Percentiles rank a stretch among this genome's conserved stretches.
These are phyloP conservation scores for Phataginus tricuspis DNA, from an alignment of 2,797 vertebrate species.

Conservation along the genomic window DNA sequence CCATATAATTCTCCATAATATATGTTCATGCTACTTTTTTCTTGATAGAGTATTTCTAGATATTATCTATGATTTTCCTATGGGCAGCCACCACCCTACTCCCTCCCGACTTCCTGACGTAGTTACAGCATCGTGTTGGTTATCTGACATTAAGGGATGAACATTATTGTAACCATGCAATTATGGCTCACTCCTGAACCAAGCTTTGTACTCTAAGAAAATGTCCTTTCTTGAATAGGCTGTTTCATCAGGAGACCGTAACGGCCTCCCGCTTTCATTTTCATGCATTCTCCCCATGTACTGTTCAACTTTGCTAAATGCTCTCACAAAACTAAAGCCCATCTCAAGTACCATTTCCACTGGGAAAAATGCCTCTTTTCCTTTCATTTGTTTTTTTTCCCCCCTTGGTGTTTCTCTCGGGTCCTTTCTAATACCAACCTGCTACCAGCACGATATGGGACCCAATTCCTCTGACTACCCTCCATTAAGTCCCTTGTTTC, in stretches of 20 bases:
- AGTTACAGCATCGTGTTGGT: fast-evolving
- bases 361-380: not conserved
- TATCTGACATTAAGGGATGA: fast-evolving
- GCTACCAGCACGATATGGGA: fast-evolving
- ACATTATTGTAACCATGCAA: fast-evolving
- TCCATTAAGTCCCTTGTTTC: fast-evolving
- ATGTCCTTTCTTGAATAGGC: not conserved
- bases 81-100: fast-evolving
- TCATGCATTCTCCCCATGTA: not conserved
- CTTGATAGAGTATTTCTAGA: not conserved
- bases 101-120: fast-evolving
- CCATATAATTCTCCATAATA: fast-evolving
- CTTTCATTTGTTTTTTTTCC: fast-evolving
- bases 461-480: fast-evolving
- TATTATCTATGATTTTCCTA: too few relatives aligned
- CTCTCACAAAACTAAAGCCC: not conserved
- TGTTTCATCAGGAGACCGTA: not conserved
- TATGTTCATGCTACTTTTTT: not conserved
- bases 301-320: not conserved
- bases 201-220: not conserved
- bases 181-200: not conserved
- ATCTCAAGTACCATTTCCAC: not conserved
- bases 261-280: fast-evolving
- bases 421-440: not conserved
- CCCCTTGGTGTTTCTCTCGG: not conserved